Evolutionary conservation across 2,888 invertebrate genomes (phyloP), one percentile per base, ranked within the genome.

Genomic region (Eristalis arbustorum): DNA sequence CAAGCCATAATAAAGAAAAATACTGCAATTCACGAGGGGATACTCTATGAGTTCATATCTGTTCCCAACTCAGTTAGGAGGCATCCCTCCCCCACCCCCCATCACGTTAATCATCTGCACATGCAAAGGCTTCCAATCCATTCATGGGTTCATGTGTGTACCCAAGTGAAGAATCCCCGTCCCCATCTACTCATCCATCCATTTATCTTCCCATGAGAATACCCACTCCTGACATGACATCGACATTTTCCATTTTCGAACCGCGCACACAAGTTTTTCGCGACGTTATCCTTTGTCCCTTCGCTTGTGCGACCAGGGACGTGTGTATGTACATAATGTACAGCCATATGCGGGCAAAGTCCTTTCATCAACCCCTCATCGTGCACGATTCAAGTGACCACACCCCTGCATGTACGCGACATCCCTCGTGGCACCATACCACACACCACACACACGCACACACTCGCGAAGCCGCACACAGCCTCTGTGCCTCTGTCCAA

Each of bases 361-460:
- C 59, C 23, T 25, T 59, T 59, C 61, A 31, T 42, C 76, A 62
- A 76, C 80, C 80, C 80, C 40, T 80, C 73, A 62, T 3, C 22
- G 28, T 22, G 56, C 62, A 68, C 22, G 4, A 59, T 6, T 59
- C 40, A 13, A 74, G 34, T 78, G 73, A 80, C 80, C 80, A 80
- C 80, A 80, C 80, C 80, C 80, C 80, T 80, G 68, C 80, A 63
- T 22, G 40, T 5, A 37, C 11, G 28, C 31, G 37, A 18, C 68
- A 57, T 68, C 80, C 73, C 73, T 68, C 10, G 31, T 66, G 42
- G 13, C 28, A 49, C 13, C 56, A 34, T n/a, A n/a, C n/a, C n/a
- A n/a, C n/a, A n/a, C n/a, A n/a, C n/a, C 8, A 67, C 49, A 49
- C 10, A 11, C 5, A n/a, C 37, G 14, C n/a, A 22, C 11, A 14